A percentile compares a stretch with the other conserved stretches of the same genome.
phyloP scores from a whole-genome alignment of 2,113 vertebrate genomes.

The Bagarius yarrelli region DNA sequence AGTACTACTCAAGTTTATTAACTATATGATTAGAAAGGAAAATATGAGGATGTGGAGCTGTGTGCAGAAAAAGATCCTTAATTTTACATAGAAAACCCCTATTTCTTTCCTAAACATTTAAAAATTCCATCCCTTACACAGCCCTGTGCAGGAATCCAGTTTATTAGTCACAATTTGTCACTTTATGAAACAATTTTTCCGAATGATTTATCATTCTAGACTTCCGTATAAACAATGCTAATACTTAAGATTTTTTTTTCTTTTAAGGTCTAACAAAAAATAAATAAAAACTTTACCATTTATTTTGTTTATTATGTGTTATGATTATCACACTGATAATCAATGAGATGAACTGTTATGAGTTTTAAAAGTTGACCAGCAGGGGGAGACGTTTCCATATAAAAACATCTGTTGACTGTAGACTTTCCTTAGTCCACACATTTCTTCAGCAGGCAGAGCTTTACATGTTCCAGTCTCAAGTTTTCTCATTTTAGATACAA shows the following conservation, averaged over 20 bases:
- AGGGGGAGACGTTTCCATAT: slow-evolving; percentile 46
- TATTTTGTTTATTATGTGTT: too few relatives aligned
- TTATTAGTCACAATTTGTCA: slow-evolving; percentile 1
- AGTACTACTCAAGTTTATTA: neutral
- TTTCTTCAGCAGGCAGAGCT: neutral
- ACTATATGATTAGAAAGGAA: neutral
- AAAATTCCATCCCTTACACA: neutral
- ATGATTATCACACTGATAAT: neutral
- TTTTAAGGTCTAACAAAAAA: too few relatives aligned
- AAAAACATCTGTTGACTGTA: neutral
- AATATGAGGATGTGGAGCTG: neutral
- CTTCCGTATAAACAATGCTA: neutral
- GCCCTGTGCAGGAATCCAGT: neutral
- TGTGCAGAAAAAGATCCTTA: neutral
- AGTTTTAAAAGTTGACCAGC: slow-evolving; percentile 32
- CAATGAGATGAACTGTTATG: neutral
- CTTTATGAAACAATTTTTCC: too few relatives aligned
- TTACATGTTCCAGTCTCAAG: neutral
- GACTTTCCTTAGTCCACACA: neutral
- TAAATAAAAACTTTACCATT: neutral
- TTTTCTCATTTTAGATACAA: neutral
- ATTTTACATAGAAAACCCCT: neutral
- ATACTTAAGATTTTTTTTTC: neutral
- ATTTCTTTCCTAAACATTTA: neutral
- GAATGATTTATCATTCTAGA: neutral